phyloP scores from a whole-genome alignment of 92 coral and sea anemone species.

The Palythoa grandiflora region DNA sequence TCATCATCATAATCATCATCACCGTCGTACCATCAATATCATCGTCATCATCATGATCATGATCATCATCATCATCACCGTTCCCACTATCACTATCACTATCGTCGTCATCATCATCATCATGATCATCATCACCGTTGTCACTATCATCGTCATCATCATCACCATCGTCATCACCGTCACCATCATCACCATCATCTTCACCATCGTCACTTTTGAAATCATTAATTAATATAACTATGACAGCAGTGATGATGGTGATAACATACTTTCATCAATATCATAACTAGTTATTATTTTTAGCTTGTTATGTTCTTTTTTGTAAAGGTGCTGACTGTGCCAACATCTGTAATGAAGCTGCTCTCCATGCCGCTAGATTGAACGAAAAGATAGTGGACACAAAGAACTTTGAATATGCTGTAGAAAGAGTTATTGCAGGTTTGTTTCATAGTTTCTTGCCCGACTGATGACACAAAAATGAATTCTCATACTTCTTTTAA shows the following conservation, averaged over 20 bases:
- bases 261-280: background rate
- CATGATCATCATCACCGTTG: too few species aligned
- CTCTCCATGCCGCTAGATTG: constrained; percentile 94
- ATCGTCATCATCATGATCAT: too few species aligned
- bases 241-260: background rate
- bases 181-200: background rate
- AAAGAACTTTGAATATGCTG: constrained; percentile 96
- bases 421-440: constrained; percentile 98
- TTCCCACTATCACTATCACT: background rate
- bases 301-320: background rate
- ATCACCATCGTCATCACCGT: background rate
- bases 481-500: too few species aligned
- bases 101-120: background rate
- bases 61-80: background rate
- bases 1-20: background rate
- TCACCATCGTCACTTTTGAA: background rate
- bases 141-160: too few species aligned
- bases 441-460: background rate
- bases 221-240: background rate
- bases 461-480: background rate
- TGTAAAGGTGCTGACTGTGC: constrained; percentile 94
- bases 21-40: background rate
- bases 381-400: constrained; percentile 91
- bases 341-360: constrained; percentile 97
- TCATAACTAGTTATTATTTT: background rate